Evolutionary conservation across 2,113 vertebrate genomes (phyloP).

Genomic region (Myocastor coypus): DNA sequence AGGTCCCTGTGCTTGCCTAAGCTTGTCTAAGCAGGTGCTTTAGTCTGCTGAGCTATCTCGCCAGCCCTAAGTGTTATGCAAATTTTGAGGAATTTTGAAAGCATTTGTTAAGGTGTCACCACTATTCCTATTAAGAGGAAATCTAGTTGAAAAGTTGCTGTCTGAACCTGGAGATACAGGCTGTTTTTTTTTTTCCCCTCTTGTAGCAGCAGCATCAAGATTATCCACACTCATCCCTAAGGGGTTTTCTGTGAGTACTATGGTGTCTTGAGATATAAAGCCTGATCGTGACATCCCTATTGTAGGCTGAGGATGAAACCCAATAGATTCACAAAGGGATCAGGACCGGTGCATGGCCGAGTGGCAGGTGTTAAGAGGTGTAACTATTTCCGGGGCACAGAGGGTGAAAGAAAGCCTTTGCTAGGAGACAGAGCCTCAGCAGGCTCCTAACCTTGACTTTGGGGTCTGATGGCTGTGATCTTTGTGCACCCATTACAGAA

Average conservation of each 20-base stretch:
- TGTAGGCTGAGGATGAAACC: not conserved
- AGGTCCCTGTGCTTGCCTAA: too few species aligned
- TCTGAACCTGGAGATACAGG: not conserved
- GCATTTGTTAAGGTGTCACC: slow-evolving; percentile 20
- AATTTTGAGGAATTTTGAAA: slow-evolving; percentile 9
- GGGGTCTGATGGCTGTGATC: not conserved
- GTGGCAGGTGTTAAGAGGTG: not conserved
- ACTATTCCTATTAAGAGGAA: slow-evolving; percentile 5
- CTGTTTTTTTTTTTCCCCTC: not conserved
- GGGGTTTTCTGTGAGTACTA: not conserved
- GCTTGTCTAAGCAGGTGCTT: too few species aligned
- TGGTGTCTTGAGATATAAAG: not conserved
- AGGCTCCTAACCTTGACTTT: not conserved
- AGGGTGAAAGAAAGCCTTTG: not conserved
- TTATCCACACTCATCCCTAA: not conserved
- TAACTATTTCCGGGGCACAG: not conserved
- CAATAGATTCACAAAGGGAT: not conserved
- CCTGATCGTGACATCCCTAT: not conserved
- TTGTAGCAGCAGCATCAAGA: not conserved
- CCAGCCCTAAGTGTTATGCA: slow-evolving; percentile 17
- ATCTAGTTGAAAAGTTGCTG: not conserved
- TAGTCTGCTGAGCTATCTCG: too few species aligned
- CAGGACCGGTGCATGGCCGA: not conserved
- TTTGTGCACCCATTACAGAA: slow-evolving; percentile 85
- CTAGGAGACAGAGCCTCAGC: not conserved